phyloP scores from a whole-genome alignment of 2,113 vertebrate species.

The Centropus bengalensis region DNA sequence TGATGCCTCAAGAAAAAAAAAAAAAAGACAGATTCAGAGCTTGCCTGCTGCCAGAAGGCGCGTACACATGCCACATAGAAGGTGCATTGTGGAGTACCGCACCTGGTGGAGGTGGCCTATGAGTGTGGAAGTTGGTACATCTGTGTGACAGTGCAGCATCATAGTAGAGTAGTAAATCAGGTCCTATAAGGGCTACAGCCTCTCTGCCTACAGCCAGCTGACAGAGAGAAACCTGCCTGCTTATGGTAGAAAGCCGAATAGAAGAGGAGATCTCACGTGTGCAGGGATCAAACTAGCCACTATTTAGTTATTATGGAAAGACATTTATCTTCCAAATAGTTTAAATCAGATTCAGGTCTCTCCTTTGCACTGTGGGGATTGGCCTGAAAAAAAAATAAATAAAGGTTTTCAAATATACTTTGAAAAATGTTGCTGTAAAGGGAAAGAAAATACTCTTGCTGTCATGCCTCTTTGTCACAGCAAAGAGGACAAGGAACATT shows the following conservation, averaged over 20 bases:
- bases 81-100: background rate
- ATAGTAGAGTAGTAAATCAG: background rate
- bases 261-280: background rate
- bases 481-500: background rate
- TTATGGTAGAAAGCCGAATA: background rate
- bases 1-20: background rate
- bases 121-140: background rate
- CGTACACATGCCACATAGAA: fast-evolving
- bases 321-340: background rate
- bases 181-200: background rate
- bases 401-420: background rate
- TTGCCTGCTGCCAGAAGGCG: background rate
- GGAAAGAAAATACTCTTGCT: background rate
- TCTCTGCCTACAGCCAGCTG: background rate
- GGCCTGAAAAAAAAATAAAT: background rate
- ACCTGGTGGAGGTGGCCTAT: background rate
- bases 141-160: background rate
- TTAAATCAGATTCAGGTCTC: background rate
- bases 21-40: background rate
- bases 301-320: background rate
- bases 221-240: background rate
- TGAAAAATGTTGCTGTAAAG: background rate
- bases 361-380: background rate
- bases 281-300: background rate
- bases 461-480: background rate